Conservation (phyloP, 2,888 invertebrate genomes). For the Phyto melanocephala region DNA sequence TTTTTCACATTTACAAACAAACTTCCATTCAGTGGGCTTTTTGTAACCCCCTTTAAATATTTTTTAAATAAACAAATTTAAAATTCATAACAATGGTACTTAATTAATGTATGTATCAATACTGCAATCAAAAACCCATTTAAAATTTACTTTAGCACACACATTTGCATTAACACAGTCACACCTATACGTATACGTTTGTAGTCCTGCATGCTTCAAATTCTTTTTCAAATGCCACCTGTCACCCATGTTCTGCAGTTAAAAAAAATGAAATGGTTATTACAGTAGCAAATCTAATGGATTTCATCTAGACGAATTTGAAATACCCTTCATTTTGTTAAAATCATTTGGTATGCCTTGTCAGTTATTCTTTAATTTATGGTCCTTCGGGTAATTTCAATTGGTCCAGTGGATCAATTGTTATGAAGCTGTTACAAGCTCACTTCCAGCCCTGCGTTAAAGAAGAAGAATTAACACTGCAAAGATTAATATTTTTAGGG, state of each 20-base stretch:
- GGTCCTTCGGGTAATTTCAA: too few relatives aligned
- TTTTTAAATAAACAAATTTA: slow-evolving; percentile 55
- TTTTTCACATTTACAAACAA: neutral
- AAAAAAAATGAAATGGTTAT: neutral
- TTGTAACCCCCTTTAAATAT: neutral
- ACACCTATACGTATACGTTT: neutral
- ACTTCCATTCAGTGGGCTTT: neutral
- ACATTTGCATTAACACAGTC: slow-evolving; percentile 4
- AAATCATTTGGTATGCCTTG: too few relatives aligned
- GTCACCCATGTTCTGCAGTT: slow-evolving; percentile 37
- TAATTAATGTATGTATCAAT: slow-evolving; percentile 64
- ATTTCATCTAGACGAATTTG: neutral
- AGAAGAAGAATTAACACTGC: too few relatives aligned
- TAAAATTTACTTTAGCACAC: slow-evolving; percentile 48
- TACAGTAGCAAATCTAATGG: neutral
- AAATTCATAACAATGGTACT: slow-evolving; percentile 64
- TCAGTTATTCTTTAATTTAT: too few relatives aligned
- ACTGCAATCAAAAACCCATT: slow-evolving; percentile 62
- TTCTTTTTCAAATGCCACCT: slow-evolving; percentile 55
- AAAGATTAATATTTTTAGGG: too few relatives aligned
- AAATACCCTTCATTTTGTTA: neutral
- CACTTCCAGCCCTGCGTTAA: too few relatives aligned
- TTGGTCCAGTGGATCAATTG: too few relatives aligned
- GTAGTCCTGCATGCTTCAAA: slow-evolving; percentile 30
- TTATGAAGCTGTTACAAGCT: too few relatives aligned